A percentile compares a stretch with the other conserved stretches of the same genome.
phyloP scores from a whole-genome alignment of 2,888 invertebrate genomes.

The Cataglyphis albicans region DNA sequence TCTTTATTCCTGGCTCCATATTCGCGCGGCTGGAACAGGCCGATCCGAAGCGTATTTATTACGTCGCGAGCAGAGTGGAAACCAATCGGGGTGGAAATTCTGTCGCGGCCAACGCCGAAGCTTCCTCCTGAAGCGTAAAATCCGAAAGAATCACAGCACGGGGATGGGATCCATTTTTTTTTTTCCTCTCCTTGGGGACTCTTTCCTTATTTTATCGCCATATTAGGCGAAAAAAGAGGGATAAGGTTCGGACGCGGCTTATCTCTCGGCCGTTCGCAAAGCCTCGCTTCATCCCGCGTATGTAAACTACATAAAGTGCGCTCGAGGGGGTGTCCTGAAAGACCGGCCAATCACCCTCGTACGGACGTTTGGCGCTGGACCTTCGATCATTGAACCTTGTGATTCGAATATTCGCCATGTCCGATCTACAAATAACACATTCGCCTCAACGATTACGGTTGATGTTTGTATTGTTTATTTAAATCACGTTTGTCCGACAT shows the following conservation, averaged over 20 bases:
- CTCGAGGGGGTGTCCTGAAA: conserved; percentile 49
- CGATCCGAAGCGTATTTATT: conserved; percentile 63
- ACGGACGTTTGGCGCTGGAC: conserved; percentile 61
- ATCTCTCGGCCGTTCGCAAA: conserved; percentile 59
- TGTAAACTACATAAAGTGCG: conserved; percentile 69
- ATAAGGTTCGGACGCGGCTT: conserved; percentile 61
- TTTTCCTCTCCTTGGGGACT: conserved; percentile 46
- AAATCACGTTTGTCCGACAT: conserved; percentile 66
- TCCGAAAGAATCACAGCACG: conserved; percentile 80
- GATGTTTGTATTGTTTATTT: conserved; percentile 70
- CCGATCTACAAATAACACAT: conserved; percentile 66
- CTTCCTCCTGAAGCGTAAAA: conserved; percentile 74
- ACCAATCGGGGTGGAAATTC: conserved; percentile 67
- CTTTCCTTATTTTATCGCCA: conserved; percentile 71
- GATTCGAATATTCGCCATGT: conserved; percentile 58
- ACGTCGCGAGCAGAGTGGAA: conserved; percentile 43
- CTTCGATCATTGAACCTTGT: conserved; percentile 65
- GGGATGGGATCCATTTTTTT: conserved; percentile 73
- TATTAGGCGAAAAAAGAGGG: conserved; percentile 65
- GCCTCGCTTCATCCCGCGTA: conserved; percentile 62
- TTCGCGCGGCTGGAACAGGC: conserved; percentile 59
- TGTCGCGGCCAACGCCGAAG: conserved; percentile 49
- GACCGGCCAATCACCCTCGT: conserved; percentile 64
- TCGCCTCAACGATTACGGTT: conserved; percentile 68
- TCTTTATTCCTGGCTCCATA: conserved; percentile 30